Base-by-base conservation (phyloP, 2,113 vertebrate genomes). In the Dascyllus trimaculatus region DNA sequence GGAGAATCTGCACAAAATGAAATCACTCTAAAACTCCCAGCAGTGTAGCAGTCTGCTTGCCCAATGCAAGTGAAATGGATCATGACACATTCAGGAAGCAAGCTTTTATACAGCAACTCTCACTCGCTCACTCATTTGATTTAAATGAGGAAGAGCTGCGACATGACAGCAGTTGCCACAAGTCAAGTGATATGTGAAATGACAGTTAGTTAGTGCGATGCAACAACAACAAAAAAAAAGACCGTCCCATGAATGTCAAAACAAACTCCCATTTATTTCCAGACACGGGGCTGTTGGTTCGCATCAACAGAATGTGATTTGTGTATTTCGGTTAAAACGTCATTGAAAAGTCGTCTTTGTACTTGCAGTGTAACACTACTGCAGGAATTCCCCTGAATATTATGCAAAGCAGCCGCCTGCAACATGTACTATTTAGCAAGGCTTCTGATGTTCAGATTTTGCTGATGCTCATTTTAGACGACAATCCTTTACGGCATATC, bases 111-210 rank as follows among this genome's bases (percentile, higher is more conserved):
- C 58, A 52, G 71, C 43, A 69, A 57, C 74, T 24, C 68, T 75
- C 35, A 48, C 78, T 78, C 21, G 59, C 81, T 88, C 24, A 53
- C 79, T 87, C 62, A 88, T 79, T 91, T 85, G 78, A 81, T 73
- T 91, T 46, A 87, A 92, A 95, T 89, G 79, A 94, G 95, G 95
- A 95, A 95, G 93, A 85, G 82, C 46, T 72, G 67, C 60, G 78
- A 61, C 54, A 56, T 79, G 79, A 62, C 76, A 82, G 84, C 63
- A 52, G 32, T 72, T 51, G 75, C 74, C 38, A 71, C 54, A 88
- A 53, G 6, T 13, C 45, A 32, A 22, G 53, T 53, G 54, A 24
- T 21, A 46, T 1, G 18, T 32, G 17, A 35, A 54, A 11, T 35
- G 18, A 46, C 15, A 32, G 48, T 2, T 38, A 13, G 22, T 0